A percentile compares a stretch with the other conserved stretches of the same genome.
phyloP scores from a whole-genome alignment of 1,140 invertebrate genomes.

The Eupristina koningsbergeri region DNA sequence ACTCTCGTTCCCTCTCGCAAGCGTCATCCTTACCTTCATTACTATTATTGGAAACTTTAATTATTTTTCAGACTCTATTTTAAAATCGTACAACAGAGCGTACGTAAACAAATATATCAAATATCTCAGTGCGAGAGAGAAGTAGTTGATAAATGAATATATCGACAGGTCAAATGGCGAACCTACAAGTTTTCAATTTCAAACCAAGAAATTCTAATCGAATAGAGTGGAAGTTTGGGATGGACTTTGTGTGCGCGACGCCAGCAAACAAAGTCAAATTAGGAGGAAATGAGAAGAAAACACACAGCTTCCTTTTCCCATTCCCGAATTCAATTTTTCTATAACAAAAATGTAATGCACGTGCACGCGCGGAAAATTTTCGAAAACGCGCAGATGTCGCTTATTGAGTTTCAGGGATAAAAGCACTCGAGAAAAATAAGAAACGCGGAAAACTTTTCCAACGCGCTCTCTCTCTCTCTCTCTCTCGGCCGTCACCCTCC shows the following conservation, averaged over 20 bases:
- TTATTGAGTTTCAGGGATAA: neutral
- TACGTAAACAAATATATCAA: too few species aligned
- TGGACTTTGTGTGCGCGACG: neutral
- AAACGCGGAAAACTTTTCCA: neutral
- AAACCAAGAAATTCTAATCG: neutral
- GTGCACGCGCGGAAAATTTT: neutral
- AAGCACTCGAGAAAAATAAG: too few species aligned
- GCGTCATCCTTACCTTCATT: too few species aligned
- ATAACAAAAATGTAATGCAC: neutral
- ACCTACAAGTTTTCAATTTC: neutral
- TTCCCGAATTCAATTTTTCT: neutral
- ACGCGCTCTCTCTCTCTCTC: too few species aligned
- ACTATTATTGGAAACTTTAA: too few species aligned
- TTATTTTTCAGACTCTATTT: too few species aligned
- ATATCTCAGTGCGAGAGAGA: too few species aligned
- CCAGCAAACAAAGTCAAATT: slow-evolving; percentile 4
- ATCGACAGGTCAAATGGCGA: neutral
- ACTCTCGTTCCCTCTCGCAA: too few species aligned
- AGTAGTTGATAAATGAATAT: neutral
- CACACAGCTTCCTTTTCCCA: too few species aligned
- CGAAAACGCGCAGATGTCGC: neutral
- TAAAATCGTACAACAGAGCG: too few species aligned
- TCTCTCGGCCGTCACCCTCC: too few species aligned
- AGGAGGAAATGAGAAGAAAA: neutral
- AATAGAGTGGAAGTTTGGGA: neutral